Conservation (phyloP, 2,113 vertebrate species). For the Ginglymostoma cirratum region DNA sequence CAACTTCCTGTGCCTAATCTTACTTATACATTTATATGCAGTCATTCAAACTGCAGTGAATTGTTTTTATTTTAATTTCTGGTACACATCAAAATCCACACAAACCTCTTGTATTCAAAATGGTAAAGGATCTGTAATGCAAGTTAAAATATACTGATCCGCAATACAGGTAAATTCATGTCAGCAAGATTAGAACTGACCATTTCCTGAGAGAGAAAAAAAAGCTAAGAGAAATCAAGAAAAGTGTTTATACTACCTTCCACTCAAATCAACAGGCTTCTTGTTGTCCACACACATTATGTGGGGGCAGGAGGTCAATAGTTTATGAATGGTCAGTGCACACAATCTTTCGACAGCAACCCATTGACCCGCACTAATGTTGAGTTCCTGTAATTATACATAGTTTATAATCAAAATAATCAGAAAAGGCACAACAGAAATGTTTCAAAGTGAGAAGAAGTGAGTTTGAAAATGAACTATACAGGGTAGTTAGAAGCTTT, state of each 20-base stretch:
- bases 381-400: conserved; percentile 18
- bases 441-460: background rate
- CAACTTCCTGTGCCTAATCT: background rate
- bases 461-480: background rate
- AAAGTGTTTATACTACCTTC: background rate
- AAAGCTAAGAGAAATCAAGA: background rate
- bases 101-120: conserved; percentile 16
- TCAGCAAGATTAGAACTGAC: background rate
- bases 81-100: background rate
- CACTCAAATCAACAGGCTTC: background rate
- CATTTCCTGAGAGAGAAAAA: background rate
- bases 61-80: background rate
- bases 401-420: conserved; percentile 6
- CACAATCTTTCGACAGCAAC: background rate
- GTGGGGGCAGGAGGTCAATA: background rate
- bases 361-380: conserved; percentile 7
- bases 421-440: background rate
- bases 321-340: conserved; percentile 1
- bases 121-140: background rate
- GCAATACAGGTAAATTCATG: background rate
- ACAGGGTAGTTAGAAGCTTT: background rate
- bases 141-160: background rate
- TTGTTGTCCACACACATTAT: background rate
- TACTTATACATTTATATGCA: background rate
- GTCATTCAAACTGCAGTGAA: background rate